Evolutionary conservation across 2,797 vertebrate species (phyloP).

Genomic region (Parotocinclus haroldoi): DNA sequence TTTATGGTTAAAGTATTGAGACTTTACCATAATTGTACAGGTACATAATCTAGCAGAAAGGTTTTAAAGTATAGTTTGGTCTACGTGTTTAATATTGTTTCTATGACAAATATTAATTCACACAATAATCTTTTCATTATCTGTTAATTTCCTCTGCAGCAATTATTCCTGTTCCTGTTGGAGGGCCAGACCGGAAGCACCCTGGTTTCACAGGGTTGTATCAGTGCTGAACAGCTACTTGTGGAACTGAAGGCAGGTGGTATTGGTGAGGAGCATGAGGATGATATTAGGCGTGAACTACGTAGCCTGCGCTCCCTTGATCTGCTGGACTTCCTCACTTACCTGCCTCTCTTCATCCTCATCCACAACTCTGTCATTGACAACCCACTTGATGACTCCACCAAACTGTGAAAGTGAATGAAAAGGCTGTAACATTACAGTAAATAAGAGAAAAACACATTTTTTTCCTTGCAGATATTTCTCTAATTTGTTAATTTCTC

Average conservation of each 20-base stretch:
- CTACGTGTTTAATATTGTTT: no score
- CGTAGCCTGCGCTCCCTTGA: slow-evolving; percentile 57
- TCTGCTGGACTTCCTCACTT: slow-evolving; percentile 69
- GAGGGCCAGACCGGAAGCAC: slow-evolving; percentile 60
- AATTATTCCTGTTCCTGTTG: slow-evolving; percentile 73
- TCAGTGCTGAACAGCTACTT: slow-evolving; percentile 67
- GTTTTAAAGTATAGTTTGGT: no score
- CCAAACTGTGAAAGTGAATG: slow-evolving; percentile 62
- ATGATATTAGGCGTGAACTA: slow-evolving; percentile 54
- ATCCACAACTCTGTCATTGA: slow-evolving; percentile 68
- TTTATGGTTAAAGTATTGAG: no score
- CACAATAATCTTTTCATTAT: no score
- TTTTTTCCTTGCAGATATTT: no score
- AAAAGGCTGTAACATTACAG: no score
- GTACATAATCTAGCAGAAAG: no score
- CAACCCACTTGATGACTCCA: slow-evolving; percentile 62
- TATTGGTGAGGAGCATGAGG: slow-evolving; percentile 59
- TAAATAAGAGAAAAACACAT: no score
- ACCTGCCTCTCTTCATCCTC: slow-evolving; percentile 70
- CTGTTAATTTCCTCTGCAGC: slow-evolving; percentile 60
- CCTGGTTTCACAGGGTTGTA: slow-evolving; percentile 47
- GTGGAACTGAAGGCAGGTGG: slow-evolving; percentile 69
- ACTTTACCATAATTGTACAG: no score
- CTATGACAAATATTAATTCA: no score
- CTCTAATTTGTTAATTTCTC: no score